Percentiles rank a stretch among this genome's conserved stretches.
phyloP scores from a whole-genome alignment of 2,888 invertebrate species.

The Sphaeridia pumilis region DNA sequence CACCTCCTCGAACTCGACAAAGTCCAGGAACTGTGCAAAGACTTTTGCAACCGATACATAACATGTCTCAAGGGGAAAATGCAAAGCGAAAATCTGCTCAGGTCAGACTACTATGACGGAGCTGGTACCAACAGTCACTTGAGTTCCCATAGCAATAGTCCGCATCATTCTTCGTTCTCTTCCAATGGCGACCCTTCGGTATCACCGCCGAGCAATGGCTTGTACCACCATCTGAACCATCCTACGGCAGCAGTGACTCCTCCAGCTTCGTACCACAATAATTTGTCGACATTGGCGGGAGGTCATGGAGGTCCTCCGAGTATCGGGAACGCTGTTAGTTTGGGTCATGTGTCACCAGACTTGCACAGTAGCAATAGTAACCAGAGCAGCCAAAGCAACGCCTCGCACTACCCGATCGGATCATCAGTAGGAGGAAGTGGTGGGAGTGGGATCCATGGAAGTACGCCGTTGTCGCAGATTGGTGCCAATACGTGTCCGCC shows the following conservation, averaged over 20 bases:
- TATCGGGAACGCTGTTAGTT: neutral
- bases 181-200: conserved; percentile 41
- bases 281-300: neutral
- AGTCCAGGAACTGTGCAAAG: conserved; percentile 86
- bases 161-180: conserved; percentile 34
- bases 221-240: conserved; percentile 19
- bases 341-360: conserved; percentile 21
- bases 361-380: conserved; percentile 19
- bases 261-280: neutral
- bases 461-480: conserved; percentile 76
- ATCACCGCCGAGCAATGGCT: conserved; percentile 35
- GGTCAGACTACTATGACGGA: conserved; percentile 55
- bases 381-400: conserved; percentile 23
- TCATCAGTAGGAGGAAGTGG: conserved; percentile 38
- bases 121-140: conserved; percentile 26
- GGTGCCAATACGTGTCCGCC: conserved; percentile 57
- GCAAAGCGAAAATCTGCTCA: conserved; percentile 73
- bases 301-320: too few species aligned
- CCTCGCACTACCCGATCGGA: conserved; percentile 18
- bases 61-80: conserved; percentile 80
- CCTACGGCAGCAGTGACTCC: conserved; percentile 27
- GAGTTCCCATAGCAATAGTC: conserved; percentile 36
- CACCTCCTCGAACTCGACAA: conserved; percentile 86
- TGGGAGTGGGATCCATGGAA: conserved; percentile 59
- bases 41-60: conserved; percentile 87